A percentile compares a stretch with the other conserved stretches of the same genome.
Evolutionary conservation across 2,888 invertebrate genomes (phyloP).

Genomic region (Mylabris sibirica): DNA sequence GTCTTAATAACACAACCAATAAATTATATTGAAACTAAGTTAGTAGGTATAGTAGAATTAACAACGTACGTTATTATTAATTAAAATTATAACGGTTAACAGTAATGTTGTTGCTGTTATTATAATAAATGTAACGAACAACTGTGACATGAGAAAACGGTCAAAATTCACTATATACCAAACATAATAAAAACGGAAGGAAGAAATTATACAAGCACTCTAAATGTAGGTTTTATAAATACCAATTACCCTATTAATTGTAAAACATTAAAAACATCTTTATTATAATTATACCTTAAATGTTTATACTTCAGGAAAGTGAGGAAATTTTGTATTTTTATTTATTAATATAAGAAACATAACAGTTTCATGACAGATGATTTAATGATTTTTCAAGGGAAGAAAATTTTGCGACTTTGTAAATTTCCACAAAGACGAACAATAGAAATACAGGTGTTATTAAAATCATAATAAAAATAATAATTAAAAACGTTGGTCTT

Average conservation of each 20-base stretch:
- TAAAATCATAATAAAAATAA: no score
- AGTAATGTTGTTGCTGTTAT: neutral
- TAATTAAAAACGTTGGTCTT: no score
- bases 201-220: neutral
- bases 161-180: neutral
- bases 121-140: slow-evolving; percentile 7
- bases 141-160: neutral
- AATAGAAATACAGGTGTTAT: no score
- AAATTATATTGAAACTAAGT: neutral
- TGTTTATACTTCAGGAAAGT: no score
- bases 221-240: neutral
- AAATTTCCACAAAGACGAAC: no score
- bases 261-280: neutral
- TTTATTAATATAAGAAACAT: no score
- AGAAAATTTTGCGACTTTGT: no score
- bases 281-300: neutral
- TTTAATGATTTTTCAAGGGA: no score
- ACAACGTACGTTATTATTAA: neutral
- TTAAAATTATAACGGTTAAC: slow-evolving; percentile 6
- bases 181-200: neutral
- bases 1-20: neutral
- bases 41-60: neutral
- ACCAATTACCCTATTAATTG: neutral
- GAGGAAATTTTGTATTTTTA: no score
- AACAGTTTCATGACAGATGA: no score